A percentile compares a stretch with the other conserved stretches of the same genome.
Evolutionary conservation across 1,140 invertebrate species (phyloP).

Genomic region (Drosophila pseudoananassae): DNA sequence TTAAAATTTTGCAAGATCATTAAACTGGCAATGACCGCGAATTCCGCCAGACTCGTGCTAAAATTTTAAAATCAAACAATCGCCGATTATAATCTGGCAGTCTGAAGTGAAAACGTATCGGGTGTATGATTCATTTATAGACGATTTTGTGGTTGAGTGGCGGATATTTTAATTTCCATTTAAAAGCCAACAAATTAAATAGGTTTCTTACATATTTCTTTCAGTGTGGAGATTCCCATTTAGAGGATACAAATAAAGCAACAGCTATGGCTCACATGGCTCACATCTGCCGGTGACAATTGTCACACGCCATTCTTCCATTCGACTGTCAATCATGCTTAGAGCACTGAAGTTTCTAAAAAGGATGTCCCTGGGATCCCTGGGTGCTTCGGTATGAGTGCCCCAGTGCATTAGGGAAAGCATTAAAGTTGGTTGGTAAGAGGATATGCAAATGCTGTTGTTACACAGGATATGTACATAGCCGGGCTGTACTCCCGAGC

Average conservation of each 20-base stretch:
- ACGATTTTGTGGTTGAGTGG: constrained; percentile 7
- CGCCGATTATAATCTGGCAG: constrained; percentile 11
- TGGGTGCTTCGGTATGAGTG: not conserved
- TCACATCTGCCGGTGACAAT: constrained; percentile 40
- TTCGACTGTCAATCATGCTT: constrained; percentile 73
- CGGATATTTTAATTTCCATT: not conserved
- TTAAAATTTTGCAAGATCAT: not conserved
- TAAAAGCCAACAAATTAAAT: no score
- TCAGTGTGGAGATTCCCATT: constrained; percentile 6
- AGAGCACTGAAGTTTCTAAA: constrained; percentile 27
- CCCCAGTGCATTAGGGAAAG: constrained; percentile 18
- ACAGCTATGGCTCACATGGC: constrained; percentile 10
- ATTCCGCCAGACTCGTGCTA: constrained; percentile 11
- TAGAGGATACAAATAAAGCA: constrained; percentile 18
- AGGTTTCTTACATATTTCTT: not conserved
- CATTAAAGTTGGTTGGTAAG: not conserved
- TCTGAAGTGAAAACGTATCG: not conserved
- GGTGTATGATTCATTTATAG: constrained; percentile 4
- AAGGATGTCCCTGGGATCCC: constrained; percentile 9
- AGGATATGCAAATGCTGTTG: constrained; percentile 60
- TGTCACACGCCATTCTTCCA: constrained; percentile 52
- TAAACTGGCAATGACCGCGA: constrained; percentile 7
- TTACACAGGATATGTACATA: not conserved
- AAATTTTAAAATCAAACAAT: constrained; percentile 14
- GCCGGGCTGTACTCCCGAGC: not conserved